Base-by-base conservation (phyloP, 2,113 vertebrate species). In the Neogobius melanostomus region DNA sequence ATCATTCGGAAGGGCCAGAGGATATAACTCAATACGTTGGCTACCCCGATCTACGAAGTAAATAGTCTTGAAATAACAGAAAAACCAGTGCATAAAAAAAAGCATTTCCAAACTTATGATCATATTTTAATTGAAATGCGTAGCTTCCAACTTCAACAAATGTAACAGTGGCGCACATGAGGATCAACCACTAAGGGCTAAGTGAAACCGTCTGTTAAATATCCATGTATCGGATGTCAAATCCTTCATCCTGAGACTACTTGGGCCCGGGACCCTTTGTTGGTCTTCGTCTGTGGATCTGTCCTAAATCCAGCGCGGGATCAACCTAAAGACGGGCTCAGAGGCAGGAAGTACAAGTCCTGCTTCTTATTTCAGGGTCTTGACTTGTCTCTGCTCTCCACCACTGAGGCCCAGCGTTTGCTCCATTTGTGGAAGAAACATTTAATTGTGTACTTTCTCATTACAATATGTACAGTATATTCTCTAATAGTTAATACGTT, bases 281-380 rank as follows among this genome's bases (percentile, higher is more conserved):
- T 82, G 77, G 72, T 82, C 74, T 69, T 82, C 82, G 50, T 63
- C 69, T 74, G 52, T 73, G 79, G 77, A 69, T 79, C 69, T 82
- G 80, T 85, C 76, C 78, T 44, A 81, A 82, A 75, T 82, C 80
- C 79, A 67, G 77, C 79, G 66, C 12, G 68, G 83, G 83, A 83
- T 88, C 78, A 87, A 87, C 59, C 69, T 68, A 76, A 74, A 88
- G 82, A 88, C 75, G 74, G 80, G 72, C 85, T 85, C 47, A 60
- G 47, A 84, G 83, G 75, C 85, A 80, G 77, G 84, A 85, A 82
- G 85, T 82, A 71, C 76, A 88, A n/a, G 70, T 72, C 68, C 79
- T 82, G 84, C 53, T 81, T 88, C 87, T 82, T 74, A 83, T 88
- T 83, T 88, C n/a, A 61, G 64, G 42, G 68, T 52, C 76, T 85